phyloP scores from a whole-genome alignment of 2,113 vertebrate genomes.

The Plectropomus leopardus region DNA sequence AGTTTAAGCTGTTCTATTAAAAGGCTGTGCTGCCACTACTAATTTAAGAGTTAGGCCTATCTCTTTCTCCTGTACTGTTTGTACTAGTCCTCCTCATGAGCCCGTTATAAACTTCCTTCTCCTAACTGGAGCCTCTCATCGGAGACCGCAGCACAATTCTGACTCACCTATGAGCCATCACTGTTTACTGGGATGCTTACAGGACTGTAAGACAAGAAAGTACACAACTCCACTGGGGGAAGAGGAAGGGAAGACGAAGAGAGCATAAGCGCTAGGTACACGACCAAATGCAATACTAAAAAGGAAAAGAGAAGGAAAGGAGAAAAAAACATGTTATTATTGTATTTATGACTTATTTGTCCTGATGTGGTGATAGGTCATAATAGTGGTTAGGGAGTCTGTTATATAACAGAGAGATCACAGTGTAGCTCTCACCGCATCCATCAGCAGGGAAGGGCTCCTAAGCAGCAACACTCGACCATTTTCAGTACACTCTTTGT shows the following conservation, averaged over 20 bases:
- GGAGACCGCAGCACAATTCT: constrained; percentile 42
- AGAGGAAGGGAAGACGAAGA: not conserved
- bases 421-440: constrained; percentile 7
- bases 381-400: constrained; percentile 17
- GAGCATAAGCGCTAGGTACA: not conserved
- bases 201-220: constrained; percentile 34
- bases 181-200: constrained; percentile 49
- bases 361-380: constrained; percentile 14
- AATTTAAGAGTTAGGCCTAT: constrained; percentile 43
- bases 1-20: constrained; percentile 58
- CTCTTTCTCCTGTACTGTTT: constrained; percentile 46
- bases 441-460: constrained; percentile 15
- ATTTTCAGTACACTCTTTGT: constrained; percentile 29
- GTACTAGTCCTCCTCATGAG: constrained; percentile 56
- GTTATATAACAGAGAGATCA: constrained; percentile 30
- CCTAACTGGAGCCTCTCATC: constrained; percentile 34
- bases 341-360: constrained; percentile 34
- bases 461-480: constrained; percentile 22
- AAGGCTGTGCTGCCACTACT: constrained; percentile 47
- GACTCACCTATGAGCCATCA: constrained; percentile 65
- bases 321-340: constrained; percentile 19
- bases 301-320: not conserved
- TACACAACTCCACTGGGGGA: constrained; percentile 27
- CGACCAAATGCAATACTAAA: constrained; percentile 16
- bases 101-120: constrained; percentile 53